Percentiles rank a stretch among this genome's conserved stretches.
Conservation (phyloP, 2,797 vertebrate species). For the Podargus strigoides region DNA sequence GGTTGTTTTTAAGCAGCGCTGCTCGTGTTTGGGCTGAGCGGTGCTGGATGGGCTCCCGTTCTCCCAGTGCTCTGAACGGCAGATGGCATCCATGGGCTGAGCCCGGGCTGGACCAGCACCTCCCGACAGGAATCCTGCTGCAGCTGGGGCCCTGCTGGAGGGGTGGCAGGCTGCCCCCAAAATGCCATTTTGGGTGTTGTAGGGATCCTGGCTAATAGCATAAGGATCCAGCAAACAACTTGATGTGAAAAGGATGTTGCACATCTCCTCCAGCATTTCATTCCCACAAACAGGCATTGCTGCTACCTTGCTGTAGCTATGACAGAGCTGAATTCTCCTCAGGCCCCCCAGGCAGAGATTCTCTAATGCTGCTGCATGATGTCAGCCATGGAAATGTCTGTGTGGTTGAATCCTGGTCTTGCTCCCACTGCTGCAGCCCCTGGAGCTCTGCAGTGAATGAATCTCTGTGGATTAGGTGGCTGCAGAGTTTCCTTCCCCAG, state of each 20-base stretch:
- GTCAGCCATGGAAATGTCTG: rapidly evolving
- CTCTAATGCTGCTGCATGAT: background rate
- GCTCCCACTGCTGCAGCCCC: background rate
- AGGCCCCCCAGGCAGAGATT: background rate
- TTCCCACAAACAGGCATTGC: rapidly evolving
- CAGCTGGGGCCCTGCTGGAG: rapidly evolving
- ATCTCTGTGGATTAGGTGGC: background rate
- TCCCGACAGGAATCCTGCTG: background rate
- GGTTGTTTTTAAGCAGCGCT: background rate
- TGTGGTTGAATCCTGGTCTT: background rate
- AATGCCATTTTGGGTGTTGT: background rate
- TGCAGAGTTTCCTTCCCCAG: background rate
- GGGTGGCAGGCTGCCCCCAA: background rate
- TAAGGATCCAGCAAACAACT: background rate
- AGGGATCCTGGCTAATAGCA: background rate
- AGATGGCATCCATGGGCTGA: constrained; percentile 37
- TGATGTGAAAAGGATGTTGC: background rate
- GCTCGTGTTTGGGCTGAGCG: background rate
- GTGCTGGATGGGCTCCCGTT: background rate
- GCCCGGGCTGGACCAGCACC: background rate
- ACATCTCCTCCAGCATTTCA: rapidly evolving
- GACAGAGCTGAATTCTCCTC: background rate
- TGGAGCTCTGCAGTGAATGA: background rate
- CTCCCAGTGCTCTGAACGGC: background rate
- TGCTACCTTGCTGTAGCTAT: background rate